A percentile compares a stretch with the other conserved stretches of the same genome.
phyloP scores from a whole-genome alignment of 2,113 vertebrate species.

The Myiozetetes cayanensis region DNA sequence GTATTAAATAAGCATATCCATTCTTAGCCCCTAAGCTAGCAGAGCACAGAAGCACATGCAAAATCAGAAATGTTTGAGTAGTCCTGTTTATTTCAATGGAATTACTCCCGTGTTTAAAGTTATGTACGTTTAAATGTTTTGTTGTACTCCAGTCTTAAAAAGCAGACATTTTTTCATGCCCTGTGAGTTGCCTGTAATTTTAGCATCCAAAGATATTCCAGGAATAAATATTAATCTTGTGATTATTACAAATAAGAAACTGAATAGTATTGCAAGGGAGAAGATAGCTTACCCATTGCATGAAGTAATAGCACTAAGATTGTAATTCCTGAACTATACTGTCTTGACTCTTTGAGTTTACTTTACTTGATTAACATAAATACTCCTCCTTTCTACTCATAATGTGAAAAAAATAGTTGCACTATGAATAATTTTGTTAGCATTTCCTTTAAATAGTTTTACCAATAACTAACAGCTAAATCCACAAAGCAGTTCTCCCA shows the following conservation, averaged over 20 bases:
- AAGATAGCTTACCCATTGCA: neutral
- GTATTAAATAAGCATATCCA: conserved; percentile 28
- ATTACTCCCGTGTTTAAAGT: neutral
- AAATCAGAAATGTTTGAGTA: conserved; percentile 16
- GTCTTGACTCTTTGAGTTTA: neutral
- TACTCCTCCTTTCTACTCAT: neutral
- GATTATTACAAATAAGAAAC: neutral
- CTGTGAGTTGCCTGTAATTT: neutral
- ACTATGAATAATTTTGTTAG: neutral
- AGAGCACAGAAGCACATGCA: conserved; percentile 4
- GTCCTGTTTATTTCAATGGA: conserved; percentile 26
- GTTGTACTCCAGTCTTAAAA: neutral
- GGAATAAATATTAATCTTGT: neutral
- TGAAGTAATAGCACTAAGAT: neutral
- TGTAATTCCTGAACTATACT: neutral
- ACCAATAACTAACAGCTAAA: neutral
- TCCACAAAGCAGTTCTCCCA: neutral
- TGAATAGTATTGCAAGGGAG: neutral
- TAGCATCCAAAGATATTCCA: neutral
- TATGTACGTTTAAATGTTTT: neutral
- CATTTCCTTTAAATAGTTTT: neutral
- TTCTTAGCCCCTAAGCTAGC: conserved; percentile 52
- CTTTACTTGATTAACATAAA: neutral
- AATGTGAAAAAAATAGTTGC: neutral
- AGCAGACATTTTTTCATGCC: neutral